Evolutionary conservation across 2,797 vertebrate genomes (phyloP).

Genomic region (Microctenopoma lineatum): DNA sequence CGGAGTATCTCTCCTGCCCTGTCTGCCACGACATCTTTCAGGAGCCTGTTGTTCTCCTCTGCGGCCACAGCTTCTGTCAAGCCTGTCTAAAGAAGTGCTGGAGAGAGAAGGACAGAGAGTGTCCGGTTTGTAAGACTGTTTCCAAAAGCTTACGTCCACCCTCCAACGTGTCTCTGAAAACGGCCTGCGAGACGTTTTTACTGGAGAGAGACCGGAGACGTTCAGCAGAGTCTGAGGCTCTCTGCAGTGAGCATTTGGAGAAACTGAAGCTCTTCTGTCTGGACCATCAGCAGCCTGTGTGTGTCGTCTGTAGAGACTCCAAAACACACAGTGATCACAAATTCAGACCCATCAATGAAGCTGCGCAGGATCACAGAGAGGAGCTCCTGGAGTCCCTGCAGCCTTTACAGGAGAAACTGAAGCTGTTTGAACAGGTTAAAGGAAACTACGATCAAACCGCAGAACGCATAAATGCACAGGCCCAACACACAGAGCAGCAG

Average conservation of each 20-base stretch:
- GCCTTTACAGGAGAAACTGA: background rate
- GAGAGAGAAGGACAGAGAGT: background rate
- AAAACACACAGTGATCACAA: background rate
- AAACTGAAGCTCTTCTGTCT: background rate
- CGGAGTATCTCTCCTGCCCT: background rate
- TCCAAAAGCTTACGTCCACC: background rate
- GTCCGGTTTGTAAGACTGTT: background rate
- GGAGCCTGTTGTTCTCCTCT: background rate
- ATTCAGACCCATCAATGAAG: background rate
- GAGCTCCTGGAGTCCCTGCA: background rate
- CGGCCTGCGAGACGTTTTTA: background rate
- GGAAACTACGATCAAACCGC: background rate
- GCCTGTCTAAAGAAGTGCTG: background rate
- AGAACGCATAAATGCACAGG: background rate
- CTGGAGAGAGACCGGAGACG: background rate
- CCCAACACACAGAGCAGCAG: background rate
- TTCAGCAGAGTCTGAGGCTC: background rate
- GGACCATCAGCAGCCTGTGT: background rate
- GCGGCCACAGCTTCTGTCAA: slow-evolving; percentile 1
- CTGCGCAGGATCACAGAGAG: background rate
- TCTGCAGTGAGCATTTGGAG: background rate
- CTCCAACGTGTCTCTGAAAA: background rate
- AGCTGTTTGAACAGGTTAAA: background rate
- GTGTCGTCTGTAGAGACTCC: background rate
- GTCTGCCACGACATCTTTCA: background rate